Conservation (phyloP, 2,797 vertebrate genomes). For the Anguilla obscura region DNA sequence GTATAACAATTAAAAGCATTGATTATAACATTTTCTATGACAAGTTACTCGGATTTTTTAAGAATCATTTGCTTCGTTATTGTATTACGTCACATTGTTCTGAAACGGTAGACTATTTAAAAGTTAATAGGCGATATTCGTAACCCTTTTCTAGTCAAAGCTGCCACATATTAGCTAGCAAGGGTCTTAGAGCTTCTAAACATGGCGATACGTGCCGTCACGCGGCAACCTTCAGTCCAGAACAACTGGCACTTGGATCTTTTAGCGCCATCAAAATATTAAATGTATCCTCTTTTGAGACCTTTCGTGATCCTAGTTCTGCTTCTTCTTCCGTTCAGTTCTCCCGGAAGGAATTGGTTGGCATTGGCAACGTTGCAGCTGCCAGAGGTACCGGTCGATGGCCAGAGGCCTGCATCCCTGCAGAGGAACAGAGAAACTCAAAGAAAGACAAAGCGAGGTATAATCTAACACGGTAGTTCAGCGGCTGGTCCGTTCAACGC, state of each 20-base stretch:
- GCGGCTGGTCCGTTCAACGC: conserved; percentile 58
- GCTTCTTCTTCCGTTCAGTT: conserved; percentile 61
- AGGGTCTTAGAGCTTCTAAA: not conserved
- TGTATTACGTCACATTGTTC: too few species aligned
- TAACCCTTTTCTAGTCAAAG: too few species aligned
- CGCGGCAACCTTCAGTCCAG: not conserved
- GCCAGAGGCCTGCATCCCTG: conserved; percentile 41
- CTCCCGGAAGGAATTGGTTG: conserved; percentile 75
- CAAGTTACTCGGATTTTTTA: too few species aligned
- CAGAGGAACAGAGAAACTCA: conserved; percentile 56
- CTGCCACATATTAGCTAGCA: not conserved
- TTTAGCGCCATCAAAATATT: not conserved
- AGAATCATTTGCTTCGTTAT: too few species aligned
- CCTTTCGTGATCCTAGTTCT: not conserved
- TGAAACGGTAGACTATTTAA: too few species aligned
- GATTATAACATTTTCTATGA: too few species aligned
- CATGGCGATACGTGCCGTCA: not conserved
- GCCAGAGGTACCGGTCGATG: too few species aligned
- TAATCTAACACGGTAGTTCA: conserved; percentile 29
- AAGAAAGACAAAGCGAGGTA: conserved; percentile 41
- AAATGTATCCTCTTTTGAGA: not conserved
- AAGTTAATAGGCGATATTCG: too few species aligned
- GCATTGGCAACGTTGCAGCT: conserved; percentile 76
- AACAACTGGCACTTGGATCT: not conserved
- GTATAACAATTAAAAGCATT: too few species aligned